Base-by-base conservation (phyloP, 2,113 vertebrate genomes). In the Channa argus region DNA sequence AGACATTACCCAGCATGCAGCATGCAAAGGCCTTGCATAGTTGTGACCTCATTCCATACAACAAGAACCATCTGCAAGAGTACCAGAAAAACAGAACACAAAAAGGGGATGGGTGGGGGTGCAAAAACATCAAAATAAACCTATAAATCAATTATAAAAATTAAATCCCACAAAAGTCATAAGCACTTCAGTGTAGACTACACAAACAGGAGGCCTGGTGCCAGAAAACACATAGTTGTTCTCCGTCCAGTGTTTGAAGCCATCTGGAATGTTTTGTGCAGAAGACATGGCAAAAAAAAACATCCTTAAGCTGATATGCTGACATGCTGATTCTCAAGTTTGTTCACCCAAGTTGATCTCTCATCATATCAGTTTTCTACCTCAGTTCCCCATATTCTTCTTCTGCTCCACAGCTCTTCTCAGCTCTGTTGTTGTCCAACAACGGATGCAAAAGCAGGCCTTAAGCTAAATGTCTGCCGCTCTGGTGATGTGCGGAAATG, bases 51-150 rank as follows among this genome's bases (percentile, higher is more conserved):
- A 84, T 80, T 59, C 71, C 6, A 12, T 38, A 73, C 74, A 88
- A 87, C 75, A 59, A 81, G 54, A 89, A 86, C 63, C 87, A 91
- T 89, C 79, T 89, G 86, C 73, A 70, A 0, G 33, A 68, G 24
- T 49, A 5, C 0, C 2, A 6, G 49, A 15, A 71, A 53, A 56
- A 47, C 8, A 63, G 34, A 51, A 15, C 14, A 44, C 43, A 33
- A 36, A 45, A 13, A 55, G 53, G 4, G 86, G 77, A 67, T 63
- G 37, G 73, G 74, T 44, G 54, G 61, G 56, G 41, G 24, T 24
- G 24, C 24, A 51, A 71, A 76, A 80, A 67, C 64, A 86, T 79
- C 71, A 65, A 77, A 84, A 84, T 78, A 81, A 60, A 83, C 84
- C 69, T 67, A 84, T 88, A 90, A 91, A 84, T 86, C 86, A 87